These are phyloP conservation scores for Ascaphus truei DNA, from an alignment of 2,113 vertebrate species.

Conservation along the genomic window DNA sequence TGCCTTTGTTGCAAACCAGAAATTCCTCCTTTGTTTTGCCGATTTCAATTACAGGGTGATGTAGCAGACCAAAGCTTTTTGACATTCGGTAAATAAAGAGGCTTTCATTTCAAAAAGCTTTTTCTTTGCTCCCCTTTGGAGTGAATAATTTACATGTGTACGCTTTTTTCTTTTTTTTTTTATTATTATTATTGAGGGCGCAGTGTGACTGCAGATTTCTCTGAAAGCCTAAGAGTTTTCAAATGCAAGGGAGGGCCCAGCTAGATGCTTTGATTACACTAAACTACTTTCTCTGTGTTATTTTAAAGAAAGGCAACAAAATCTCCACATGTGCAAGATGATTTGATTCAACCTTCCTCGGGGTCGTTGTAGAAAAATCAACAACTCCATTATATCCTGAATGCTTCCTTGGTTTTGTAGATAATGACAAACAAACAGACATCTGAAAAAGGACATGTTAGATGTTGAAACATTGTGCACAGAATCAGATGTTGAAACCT, in stretches of 20 bases:
- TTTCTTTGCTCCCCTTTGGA: slow-evolving; percentile 35
- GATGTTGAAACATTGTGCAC: no score
- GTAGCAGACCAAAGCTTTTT: slow-evolving; percentile 28
- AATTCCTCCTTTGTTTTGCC: slow-evolving; percentile 28
- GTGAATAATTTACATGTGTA: slow-evolving; percentile 39
- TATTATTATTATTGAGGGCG: slow-evolving; percentile 37
- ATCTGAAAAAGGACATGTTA: not conserved
- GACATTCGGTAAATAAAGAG: slow-evolving; percentile 37
- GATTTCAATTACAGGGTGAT: slow-evolving; percentile 28
- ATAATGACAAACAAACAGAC: slow-evolving; percentile 19
- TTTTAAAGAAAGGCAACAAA: slow-evolving; percentile 31
- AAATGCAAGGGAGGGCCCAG: slow-evolving; percentile 29
- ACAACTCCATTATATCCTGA: slow-evolving; percentile 32
- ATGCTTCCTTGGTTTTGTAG: slow-evolving; percentile 24
- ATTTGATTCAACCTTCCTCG: slow-evolving; percentile 31
- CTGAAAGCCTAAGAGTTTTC: slow-evolving; percentile 19
- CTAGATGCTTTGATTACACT: slow-evolving; percentile 35
- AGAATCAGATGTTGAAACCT: no score
- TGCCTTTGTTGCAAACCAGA: slow-evolving; percentile 15
- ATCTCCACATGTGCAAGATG: slow-evolving; percentile 25
- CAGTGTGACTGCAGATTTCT: slow-evolving; percentile 35
- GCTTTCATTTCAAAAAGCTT: slow-evolving; percentile 37
- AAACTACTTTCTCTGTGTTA: slow-evolving; percentile 30
- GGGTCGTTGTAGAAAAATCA: slow-evolving; percentile 28
- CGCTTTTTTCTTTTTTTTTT: slow-evolving; percentile 25